Conservation (phyloP, 2,888 invertebrate genomes). For the Ormyrus nitidulus region DNA sequence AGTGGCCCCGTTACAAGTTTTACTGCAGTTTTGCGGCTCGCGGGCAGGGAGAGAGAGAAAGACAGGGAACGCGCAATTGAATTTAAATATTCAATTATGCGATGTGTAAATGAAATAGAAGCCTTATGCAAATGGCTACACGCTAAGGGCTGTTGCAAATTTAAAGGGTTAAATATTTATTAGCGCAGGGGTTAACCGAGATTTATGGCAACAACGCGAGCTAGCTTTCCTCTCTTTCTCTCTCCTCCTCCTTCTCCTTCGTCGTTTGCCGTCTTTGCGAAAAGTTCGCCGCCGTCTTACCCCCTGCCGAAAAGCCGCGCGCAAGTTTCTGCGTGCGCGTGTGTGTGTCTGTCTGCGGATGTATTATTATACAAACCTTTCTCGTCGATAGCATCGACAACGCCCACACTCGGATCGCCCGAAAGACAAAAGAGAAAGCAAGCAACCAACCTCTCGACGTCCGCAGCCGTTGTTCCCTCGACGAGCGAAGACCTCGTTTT, state of each 20-base stretch:
- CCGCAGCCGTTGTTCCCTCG: neutral
- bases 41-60: constrained; percentile 64
- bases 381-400: constrained; percentile 39
- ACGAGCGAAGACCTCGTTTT: neutral
- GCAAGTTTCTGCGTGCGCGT: neutral
- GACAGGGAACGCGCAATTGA: constrained; percentile 73
- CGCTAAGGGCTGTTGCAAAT: constrained; percentile 76
- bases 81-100: constrained; percentile 77
- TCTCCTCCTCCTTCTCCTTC: constrained; percentile 7
- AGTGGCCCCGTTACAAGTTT: constrained; percentile 76
- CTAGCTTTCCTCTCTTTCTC: constrained; percentile 36
- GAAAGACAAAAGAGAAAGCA: constrained; percentile 27
- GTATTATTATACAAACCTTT: constrained; percentile 42
- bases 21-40: constrained; percentile 76
- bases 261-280: constrained; percentile 24
- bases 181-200: constrained; percentile 74
- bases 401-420: neutral
- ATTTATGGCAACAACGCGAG: constrained; percentile 68
- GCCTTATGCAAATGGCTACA: constrained; percentile 77
- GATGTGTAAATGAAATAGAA: constrained; percentile 79
- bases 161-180: constrained; percentile 76
- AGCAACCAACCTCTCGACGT: neutral
- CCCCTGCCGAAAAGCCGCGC: neutral
- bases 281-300: constrained; percentile 11
- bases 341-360: neutral